Percentiles rank a stretch among this genome's conserved stretches.
Evolutionary conservation across 2,888 invertebrate species (phyloP).

Genomic region (Latheticus oryzae): DNA sequence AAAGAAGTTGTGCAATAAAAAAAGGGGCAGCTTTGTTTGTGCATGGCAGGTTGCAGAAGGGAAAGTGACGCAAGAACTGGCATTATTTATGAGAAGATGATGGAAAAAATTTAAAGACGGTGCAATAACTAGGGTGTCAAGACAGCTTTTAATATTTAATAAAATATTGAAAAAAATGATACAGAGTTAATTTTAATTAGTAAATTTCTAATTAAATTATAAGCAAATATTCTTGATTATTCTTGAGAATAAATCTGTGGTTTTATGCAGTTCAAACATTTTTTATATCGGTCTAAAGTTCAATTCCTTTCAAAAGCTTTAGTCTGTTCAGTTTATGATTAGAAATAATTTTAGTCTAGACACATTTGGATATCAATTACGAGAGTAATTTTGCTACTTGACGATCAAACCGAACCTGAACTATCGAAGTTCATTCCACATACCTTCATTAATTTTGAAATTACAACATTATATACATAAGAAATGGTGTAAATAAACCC

Average conservation of each 20-base stretch:
- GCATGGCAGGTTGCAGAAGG: slow-evolving; percentile 6
- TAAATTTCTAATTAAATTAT: too few species aligned
- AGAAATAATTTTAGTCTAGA: slow-evolving; percentile 31
- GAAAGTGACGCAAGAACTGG: slow-evolving; percentile 12
- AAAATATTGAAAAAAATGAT: too few species aligned
- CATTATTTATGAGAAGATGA: slow-evolving; percentile 17
- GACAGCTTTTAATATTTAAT: too few species aligned
- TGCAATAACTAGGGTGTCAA: too few species aligned
- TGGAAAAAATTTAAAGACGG: slow-evolving; percentile 4
- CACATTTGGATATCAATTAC: slow-evolving; percentile 35
- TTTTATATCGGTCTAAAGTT: too few species aligned
- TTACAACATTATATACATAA: slow-evolving; percentile 44
- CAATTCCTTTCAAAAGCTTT: too few species aligned
- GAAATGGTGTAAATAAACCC: slow-evolving; percentile 56
- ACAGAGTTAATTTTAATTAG: too few species aligned
- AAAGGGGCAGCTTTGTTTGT: slow-evolving; percentile 9
- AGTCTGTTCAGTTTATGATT: slow-evolving; percentile 20
- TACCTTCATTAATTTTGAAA: slow-evolving; percentile 33
- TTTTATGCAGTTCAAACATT: too few species aligned
- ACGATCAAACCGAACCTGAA: slow-evolving; percentile 16
- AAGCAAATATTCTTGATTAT: too few species aligned
- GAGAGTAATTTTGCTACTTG: slow-evolving; percentile 10
- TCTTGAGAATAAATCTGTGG: too few species aligned
- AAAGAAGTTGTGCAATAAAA: slow-evolving; percentile 32
- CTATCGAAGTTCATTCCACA: slow-evolving; percentile 12